Percentiles rank a stretch among this genome's conserved stretches.
Conservation (phyloP, 2,888 invertebrate genomes). For the Belgica antarctica region DNA sequence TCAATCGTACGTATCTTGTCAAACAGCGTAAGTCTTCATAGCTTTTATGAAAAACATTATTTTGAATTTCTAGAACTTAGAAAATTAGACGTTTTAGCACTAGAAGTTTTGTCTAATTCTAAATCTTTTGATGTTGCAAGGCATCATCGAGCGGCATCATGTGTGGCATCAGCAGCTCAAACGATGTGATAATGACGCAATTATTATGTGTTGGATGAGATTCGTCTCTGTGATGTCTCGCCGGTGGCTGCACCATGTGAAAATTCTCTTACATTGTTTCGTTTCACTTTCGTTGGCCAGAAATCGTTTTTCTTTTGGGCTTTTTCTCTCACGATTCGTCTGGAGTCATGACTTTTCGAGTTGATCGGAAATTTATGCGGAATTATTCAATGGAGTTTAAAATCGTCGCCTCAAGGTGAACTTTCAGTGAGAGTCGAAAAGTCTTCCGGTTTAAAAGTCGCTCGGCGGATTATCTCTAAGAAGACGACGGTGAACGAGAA, state of each 20-base stretch:
- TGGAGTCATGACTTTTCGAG: conserved; percentile 3
- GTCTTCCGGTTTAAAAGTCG: background rate
- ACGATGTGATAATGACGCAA: conserved; percentile 28
- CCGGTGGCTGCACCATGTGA: background rate
- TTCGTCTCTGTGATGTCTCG: conserved; percentile 20
- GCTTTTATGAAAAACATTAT: too few relatives aligned
- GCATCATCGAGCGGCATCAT: background rate
- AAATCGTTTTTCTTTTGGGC: background rate
- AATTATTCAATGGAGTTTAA: background rate
- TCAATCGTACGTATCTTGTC: too few relatives aligned
- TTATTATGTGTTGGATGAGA: conserved; percentile 11
- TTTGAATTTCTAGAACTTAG: too few relatives aligned
- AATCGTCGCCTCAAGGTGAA: background rate
- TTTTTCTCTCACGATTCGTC: conserved; percentile 5
- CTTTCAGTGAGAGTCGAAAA: background rate
- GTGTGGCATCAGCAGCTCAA: conserved; percentile 16
- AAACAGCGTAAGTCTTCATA: too few relatives aligned
- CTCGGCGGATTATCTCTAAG: background rate
- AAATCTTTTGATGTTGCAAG: too few relatives aligned
- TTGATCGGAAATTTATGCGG: background rate
- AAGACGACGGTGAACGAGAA: background rate
- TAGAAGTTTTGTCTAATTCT: too few relatives aligned
- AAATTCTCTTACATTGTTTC: conserved; percentile 12
- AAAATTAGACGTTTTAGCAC: too few relatives aligned
- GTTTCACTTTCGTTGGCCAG: background rate